Evolutionary conservation across 2,888 invertebrate species (phyloP).

Genomic region (Hirudinaria manillensis): DNA sequence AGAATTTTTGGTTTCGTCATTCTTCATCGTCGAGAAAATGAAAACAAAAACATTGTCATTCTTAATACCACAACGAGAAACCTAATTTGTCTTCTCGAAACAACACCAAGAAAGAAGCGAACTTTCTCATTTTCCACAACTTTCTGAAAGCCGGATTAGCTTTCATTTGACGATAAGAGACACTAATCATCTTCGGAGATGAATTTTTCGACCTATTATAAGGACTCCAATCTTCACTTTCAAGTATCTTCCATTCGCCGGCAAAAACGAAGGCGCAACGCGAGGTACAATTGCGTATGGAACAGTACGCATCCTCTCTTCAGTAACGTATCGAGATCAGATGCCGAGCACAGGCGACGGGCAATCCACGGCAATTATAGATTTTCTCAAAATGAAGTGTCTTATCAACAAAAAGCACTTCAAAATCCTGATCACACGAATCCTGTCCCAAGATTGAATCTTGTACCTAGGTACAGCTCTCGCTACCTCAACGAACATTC

Average conservation of each 20-base stretch:
- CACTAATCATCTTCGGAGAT: neutral
- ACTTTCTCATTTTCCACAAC: no score
- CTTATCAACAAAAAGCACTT: neutral
- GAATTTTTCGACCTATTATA: neutral
- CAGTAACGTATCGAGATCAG: conserved; percentile 5
- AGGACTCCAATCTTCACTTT: neutral
- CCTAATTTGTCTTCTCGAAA: neutral
- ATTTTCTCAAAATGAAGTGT: conserved; percentile 6
- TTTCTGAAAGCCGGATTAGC: no score
- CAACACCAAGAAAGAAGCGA: no score
- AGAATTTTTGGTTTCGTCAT: conserved; percentile 10
- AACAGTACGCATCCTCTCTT: neutral
- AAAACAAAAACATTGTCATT: conserved; percentile 8
- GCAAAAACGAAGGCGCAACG: conserved; percentile 5
- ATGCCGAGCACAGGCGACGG: conserved; percentile 2
- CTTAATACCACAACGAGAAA: conserved; percentile 11
- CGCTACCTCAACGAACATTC: neutral
- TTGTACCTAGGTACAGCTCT: neutral
- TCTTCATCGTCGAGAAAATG: neutral
- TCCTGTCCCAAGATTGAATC: neutral
- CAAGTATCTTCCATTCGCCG: neutral
- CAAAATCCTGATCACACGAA: neutral
- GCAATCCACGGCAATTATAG: neutral
- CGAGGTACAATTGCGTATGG: neutral
- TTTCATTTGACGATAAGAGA: neutral